These are phyloP conservation scores for Gandaritis pyraliata DNA, from an alignment of 2,888 invertebrate genomes.

Conservation along the genomic window DNA sequence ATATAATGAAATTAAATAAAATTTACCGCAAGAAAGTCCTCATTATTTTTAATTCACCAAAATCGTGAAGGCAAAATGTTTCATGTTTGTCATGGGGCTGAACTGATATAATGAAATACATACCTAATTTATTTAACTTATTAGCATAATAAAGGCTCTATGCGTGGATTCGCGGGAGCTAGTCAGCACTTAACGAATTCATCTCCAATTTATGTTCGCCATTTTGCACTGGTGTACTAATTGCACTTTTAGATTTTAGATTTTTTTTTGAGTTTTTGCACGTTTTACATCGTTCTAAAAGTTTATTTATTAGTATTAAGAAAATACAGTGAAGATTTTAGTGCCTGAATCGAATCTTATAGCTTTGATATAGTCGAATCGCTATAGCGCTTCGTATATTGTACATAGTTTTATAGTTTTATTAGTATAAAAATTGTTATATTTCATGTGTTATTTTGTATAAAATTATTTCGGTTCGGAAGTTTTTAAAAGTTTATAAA, in stretches of 20 bases:
- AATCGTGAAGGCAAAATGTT: not conserved
- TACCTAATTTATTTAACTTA: too few relatives aligned
- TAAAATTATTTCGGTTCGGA: conserved; percentile 10
- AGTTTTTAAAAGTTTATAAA: too few relatives aligned
- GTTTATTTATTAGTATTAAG: conserved; percentile 26
- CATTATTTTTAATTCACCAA: too few relatives aligned
- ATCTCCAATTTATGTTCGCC: conserved; percentile 13
- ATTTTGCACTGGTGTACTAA: not conserved
- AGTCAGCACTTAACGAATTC: not conserved
- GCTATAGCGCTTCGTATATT: conserved; percentile 26
- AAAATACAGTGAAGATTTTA: conserved; percentile 30
- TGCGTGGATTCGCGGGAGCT: not conserved
- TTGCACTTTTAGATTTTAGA: too few relatives aligned
- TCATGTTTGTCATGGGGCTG: not conserved
- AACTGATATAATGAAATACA: too few relatives aligned
- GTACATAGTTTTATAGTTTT: conserved; percentile 15
- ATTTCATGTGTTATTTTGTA: conserved; percentile 14
- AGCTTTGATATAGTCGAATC: conserved; percentile 26
- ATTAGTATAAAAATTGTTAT: conserved; percentile 13
- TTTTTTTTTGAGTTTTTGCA: conserved; percentile 16
- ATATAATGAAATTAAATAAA: too few relatives aligned
- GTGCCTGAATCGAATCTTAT: conserved; percentile 29
- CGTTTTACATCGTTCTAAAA: conserved; percentile 13
- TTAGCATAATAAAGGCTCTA: not conserved
- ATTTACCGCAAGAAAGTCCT: too few relatives aligned